phyloP scores from a whole-genome alignment of 2,888 invertebrate species.

The Phlogophora meticulosa region DNA sequence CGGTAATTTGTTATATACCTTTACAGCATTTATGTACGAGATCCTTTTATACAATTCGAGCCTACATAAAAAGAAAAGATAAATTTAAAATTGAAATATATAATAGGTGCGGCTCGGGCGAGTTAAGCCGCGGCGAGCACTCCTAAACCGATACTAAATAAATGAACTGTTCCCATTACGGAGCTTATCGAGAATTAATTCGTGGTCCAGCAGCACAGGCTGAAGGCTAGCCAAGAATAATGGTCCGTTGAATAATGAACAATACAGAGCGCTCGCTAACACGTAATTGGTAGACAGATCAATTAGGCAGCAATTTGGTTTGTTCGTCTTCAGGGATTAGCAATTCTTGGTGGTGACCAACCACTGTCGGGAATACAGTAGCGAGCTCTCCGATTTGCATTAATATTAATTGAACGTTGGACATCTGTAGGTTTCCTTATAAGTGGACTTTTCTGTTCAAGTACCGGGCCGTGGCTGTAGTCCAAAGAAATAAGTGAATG shows the following conservation, averaged over 20 bases:
- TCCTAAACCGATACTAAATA: slow-evolving; percentile 52
- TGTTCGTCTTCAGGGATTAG: slow-evolving; percentile 55
- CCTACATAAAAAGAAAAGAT: too few relatives aligned
- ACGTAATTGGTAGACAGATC: slow-evolving; percentile 60
- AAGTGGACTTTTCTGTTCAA: slow-evolving; percentile 15
- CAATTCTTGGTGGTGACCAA: slow-evolving; percentile 57
- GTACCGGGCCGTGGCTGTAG: not conserved
- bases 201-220: slow-evolving; percentile 44
- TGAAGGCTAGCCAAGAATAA: slow-evolving; percentile 38
- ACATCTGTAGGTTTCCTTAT: not conserved
- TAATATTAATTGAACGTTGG: slow-evolving; percentile 40
- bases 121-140: slow-evolving; percentile 36
- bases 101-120: not conserved
- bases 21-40: too few relatives aligned
- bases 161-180: slow-evolving; percentile 46
- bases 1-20: too few relatives aligned
- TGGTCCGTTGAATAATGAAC: slow-evolving; percentile 58
- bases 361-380: slow-evolving; percentile 21
- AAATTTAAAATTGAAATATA: slow-evolving; percentile 15
- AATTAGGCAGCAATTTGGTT: slow-evolving; percentile 59
- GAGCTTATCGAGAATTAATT: slow-evolving; percentile 58
- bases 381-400: slow-evolving; percentile 28
- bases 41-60: too few relatives aligned
- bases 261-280: slow-evolving; percentile 25
- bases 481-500: not conserved